These are phyloP conservation scores for Syngnathus floridae DNA, from an alignment of 2,113 vertebrate species.

Conservation along the genomic window DNA sequence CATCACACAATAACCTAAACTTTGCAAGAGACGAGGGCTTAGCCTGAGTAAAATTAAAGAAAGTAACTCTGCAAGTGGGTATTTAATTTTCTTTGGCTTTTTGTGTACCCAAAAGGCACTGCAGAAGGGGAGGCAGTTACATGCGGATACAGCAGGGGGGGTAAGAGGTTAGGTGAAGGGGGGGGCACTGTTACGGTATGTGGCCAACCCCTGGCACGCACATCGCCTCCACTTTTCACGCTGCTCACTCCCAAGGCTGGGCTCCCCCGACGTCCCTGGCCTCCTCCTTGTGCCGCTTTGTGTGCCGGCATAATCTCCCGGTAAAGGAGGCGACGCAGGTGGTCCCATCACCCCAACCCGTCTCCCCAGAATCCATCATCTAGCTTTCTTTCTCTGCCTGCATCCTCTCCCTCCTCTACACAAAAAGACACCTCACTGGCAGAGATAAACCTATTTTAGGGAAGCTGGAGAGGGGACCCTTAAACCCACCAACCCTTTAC, in stretches of 20 bases:
- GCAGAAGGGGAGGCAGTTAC: neutral
- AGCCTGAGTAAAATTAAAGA: neutral
- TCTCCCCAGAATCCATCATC: constrained; percentile 35
- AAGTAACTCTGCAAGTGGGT: neutral
- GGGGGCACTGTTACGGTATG: constrained; percentile 52
- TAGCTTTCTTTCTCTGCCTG: constrained; percentile 61
- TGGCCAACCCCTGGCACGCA: constrained; percentile 72
- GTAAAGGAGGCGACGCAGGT: constrained; percentile 65
- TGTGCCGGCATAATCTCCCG: constrained; percentile 67
- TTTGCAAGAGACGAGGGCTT: neutral
- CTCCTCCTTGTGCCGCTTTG: constrained; percentile 60
- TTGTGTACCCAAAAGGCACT: neutral
- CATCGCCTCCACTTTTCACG: constrained; percentile 74
- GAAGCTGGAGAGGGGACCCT: constrained; percentile 41
- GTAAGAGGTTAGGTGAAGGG: neutral
- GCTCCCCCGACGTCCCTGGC: constrained; percentile 51
- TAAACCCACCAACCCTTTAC: constrained; percentile 27
- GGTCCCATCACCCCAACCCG: constrained; percentile 50
- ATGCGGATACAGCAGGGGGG: neutral
- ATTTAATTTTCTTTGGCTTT: neutral
- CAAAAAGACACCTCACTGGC: constrained; percentile 65
- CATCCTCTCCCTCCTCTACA: constrained; percentile 59
- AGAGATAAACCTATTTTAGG: constrained; percentile 66
- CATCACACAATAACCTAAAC: neutral
- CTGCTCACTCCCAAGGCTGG: constrained; percentile 66